phyloP scores from a whole-genome alignment of 2,888 invertebrate genomes.

The Ennomos quercinarius region DNA sequence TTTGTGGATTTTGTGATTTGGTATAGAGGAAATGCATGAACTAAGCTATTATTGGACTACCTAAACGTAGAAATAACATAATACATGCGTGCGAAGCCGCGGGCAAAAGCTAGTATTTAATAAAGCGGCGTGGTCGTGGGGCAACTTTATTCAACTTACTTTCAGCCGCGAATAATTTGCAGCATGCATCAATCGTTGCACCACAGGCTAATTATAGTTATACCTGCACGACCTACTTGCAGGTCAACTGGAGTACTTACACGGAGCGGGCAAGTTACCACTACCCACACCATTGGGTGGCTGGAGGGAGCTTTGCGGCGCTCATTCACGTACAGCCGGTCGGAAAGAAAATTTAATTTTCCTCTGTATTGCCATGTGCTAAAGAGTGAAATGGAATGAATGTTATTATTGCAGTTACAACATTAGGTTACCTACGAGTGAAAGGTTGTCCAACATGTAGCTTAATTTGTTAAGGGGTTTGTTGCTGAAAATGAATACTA shows the following conservation, averaged over 20 bases:
- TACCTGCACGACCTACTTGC: conserved; percentile 69
- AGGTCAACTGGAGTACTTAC: conserved; percentile 63
- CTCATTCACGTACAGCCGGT: conserved; percentile 2
- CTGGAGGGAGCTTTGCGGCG: neutral
- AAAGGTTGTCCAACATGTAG: no score
- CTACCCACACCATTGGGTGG: conserved; percentile 3
- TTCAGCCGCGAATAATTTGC: conserved; percentile 51
- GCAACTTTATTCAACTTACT: conserved; percentile 32
- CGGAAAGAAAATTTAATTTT: neutral
- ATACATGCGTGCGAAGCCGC: no score
- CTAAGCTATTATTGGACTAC: no score
- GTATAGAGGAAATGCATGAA: no score
- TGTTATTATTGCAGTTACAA: neutral
- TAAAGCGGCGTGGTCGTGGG: no score
- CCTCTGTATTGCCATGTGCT: neutral
- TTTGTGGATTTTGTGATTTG: no score
- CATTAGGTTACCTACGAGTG: neutral
- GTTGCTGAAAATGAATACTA: no score
- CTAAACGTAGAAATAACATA: no score
- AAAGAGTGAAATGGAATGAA: neutral
- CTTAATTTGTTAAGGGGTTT: no score
- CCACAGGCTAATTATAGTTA: conserved; percentile 60
- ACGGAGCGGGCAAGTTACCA: neutral
- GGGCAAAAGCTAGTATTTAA: no score
- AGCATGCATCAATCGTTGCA: conserved; percentile 67